phyloP scores from a whole-genome alignment of 2,888 invertebrate genomes.

The Petrophora chlorosata region DNA sequence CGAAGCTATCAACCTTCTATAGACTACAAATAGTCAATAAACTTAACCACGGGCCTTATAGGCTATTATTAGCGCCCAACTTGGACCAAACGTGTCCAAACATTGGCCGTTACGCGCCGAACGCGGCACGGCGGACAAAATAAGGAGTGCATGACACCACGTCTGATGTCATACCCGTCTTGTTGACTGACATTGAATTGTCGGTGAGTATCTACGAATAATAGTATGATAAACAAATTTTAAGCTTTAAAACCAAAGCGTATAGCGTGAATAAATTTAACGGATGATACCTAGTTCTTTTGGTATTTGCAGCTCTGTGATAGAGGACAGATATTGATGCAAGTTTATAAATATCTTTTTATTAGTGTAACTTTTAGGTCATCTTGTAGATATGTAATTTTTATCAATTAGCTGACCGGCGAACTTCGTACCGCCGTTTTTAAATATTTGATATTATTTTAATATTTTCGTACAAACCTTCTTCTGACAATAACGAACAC shows the following conservation, averaged over 20 bases:
- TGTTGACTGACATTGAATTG: constrained; percentile 11
- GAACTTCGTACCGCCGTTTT: too few species aligned
- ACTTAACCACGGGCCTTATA: neutral
- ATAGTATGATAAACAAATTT: constrained; percentile 5
- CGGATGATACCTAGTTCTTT: too few species aligned
- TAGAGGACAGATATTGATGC: too few species aligned
- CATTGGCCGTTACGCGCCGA: constrained; percentile 13
- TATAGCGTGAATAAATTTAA: neutral
- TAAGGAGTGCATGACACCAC: constrained; percentile 21
- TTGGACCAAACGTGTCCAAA: neutral
- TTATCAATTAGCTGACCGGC: too few species aligned
- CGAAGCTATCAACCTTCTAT: neutral
- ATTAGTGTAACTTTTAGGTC: too few species aligned
- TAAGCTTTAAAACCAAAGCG: neutral
- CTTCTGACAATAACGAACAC: too few species aligned
- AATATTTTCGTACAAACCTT: too few species aligned
- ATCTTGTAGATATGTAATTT: too few species aligned
- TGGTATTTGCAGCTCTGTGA: too few species aligned
- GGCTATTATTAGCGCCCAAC: neutral
- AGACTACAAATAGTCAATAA: constrained; percentile 4
- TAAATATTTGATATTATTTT: too few species aligned
- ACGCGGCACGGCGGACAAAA: constrained; percentile 10
- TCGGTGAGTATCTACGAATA: too few species aligned
- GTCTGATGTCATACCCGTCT: constrained; percentile 26
- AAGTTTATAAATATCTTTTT: too few species aligned